Percentiles rank a stretch among this genome's conserved stretches.
phyloP scores from a whole-genome alignment of 2,797 vertebrate genomes.

The Decapterus maruadsi region DNA sequence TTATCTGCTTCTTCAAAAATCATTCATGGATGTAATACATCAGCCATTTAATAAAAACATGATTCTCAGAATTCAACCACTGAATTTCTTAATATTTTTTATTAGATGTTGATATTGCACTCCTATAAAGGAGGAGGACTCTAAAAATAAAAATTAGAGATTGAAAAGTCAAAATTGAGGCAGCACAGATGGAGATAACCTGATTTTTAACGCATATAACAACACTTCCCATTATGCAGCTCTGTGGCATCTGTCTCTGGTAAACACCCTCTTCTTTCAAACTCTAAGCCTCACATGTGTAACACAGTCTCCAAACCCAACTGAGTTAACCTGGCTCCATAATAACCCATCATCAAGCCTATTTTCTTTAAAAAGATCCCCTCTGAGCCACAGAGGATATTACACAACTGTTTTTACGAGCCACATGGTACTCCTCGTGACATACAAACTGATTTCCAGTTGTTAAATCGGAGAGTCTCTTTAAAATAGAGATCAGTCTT shows the following conservation, averaged over 20 bases:
- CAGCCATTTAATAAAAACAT: too few relatives aligned
- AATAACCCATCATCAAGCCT: background rate
- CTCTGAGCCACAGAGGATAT: constrained; percentile 5
- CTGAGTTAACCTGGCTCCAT: constrained; percentile 7
- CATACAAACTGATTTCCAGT: background rate
- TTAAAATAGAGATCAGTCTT: constrained; percentile 1
- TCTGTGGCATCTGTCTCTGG: background rate
- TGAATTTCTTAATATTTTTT: background rate
- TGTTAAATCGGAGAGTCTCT: background rate
- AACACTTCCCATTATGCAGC: background rate
- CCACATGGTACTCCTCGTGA: background rate
- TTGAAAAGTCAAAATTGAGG: background rate
- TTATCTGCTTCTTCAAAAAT: background rate
- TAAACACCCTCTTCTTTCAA: background rate
- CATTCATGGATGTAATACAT: background rate
- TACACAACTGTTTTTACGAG: constrained; percentile 12
- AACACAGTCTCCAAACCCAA: background rate
- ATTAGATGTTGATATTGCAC: background rate
- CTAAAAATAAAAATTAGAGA: background rate
- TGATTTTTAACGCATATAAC: background rate
- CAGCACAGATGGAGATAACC: background rate
- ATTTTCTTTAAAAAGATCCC: constrained; percentile 11
- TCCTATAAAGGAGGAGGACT: background rate
- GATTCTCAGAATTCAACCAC: background rate
- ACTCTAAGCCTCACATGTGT: background rate